phyloP scores from a whole-genome alignment of 2,113 vertebrate species.

The Cynocephalus volans region DNA sequence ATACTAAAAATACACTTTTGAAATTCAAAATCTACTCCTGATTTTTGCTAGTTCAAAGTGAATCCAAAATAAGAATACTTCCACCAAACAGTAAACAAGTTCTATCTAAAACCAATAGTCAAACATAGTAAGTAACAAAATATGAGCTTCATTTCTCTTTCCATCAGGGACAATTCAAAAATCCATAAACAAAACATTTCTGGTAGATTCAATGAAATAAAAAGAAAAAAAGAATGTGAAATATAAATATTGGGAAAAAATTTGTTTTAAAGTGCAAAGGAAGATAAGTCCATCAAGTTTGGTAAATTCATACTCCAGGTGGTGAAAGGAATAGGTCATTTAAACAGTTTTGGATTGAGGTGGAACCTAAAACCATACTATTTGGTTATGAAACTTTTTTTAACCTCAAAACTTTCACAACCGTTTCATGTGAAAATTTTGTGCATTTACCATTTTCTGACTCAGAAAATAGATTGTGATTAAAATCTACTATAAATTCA shows the following conservation, averaged over 20 bases:
- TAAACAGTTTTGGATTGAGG: background rate
- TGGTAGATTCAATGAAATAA: background rate
- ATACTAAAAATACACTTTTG: background rate
- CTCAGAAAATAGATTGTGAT: background rate
- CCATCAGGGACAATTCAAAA: background rate
- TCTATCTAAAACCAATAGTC: background rate
- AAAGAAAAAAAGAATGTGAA: background rate
- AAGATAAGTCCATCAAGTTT: background rate
- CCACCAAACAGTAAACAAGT: background rate
- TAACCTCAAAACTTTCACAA: slow-evolving; percentile 15
- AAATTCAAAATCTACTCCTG: slow-evolving; percentile 28
- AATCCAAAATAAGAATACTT: slow-evolving; percentile 20
- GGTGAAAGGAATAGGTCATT: background rate
- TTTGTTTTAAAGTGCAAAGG: slow-evolving; percentile 23
- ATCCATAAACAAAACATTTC: background rate
- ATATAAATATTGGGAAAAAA: background rate
- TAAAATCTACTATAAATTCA: background rate
- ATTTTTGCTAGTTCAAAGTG: background rate
- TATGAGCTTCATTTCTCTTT: background rate
- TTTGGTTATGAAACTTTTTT: background rate
- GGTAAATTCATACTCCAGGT: background rate
- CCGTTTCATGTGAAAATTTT: background rate
- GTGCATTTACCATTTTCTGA: background rate
- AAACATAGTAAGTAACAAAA: background rate
- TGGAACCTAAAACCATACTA: background rate